phyloP scores from a whole-genome alignment of 2,888 invertebrate genomes.

The Hirtodrosophila alboralis region DNA sequence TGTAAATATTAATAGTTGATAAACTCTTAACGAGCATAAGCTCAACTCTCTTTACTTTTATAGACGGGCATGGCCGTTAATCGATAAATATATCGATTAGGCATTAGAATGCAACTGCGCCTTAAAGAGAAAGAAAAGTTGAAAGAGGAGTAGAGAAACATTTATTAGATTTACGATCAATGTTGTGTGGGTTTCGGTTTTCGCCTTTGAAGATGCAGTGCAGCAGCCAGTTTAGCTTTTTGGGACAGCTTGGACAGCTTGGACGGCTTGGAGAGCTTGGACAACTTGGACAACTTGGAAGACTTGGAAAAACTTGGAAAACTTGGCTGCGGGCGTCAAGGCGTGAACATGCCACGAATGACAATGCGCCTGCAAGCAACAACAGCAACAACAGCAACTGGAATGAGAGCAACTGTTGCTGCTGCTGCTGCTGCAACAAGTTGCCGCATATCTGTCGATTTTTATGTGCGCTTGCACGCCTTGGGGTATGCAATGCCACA shows the following conservation, averaged over 20 bases:
- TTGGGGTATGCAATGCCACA: slow-evolving; percentile 77
- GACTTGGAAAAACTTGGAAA: too few species aligned
- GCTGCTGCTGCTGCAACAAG: slow-evolving; percentile 22
- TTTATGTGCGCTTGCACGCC: slow-evolving; percentile 82
- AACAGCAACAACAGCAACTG: slow-evolving; percentile 28
- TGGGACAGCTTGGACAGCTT: slow-evolving; percentile 21
- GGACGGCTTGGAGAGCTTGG: slow-evolving; percentile 22
- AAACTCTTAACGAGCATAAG: too few species aligned
- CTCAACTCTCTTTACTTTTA: too few species aligned
- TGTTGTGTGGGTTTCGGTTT: slow-evolving; percentile 37
- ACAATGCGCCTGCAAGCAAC: slow-evolving; percentile 64
- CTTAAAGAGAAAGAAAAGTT: background rate
- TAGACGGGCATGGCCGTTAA: too few species aligned
- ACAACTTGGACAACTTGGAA: slow-evolving; percentile 19
- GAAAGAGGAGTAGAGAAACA: slow-evolving; percentile 30
- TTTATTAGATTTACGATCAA: slow-evolving; percentile 81
- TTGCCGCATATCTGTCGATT: slow-evolving; percentile 77
- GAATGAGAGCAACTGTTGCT: slow-evolving; percentile 22
- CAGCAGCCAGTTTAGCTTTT: slow-evolving; percentile 18
- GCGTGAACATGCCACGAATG: slow-evolving; percentile 79
- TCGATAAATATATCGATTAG: slow-evolving; percentile 41
- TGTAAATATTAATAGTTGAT: too few species aligned
- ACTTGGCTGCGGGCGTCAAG: slow-evolving; percentile 74
- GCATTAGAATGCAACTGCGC: slow-evolving; percentile 11
- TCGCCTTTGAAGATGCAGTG: slow-evolving; percentile 67